Percentiles rank a stretch among this genome's conserved stretches.
phyloP scores from a whole-genome alignment of 2,888 invertebrate species.

The Drosophila barbarae region DNA sequence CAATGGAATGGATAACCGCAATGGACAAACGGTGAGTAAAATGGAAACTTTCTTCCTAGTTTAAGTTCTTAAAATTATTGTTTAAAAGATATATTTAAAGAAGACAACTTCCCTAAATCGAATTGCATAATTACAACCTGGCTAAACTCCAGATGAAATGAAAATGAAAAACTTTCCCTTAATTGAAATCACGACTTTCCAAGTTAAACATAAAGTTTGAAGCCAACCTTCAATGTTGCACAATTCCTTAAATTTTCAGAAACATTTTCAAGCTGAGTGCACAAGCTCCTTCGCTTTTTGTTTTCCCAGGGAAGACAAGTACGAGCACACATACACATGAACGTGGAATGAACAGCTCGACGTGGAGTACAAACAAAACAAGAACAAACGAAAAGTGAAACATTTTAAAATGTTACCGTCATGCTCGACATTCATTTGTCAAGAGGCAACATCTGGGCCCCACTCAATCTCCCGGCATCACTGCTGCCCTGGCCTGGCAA shows the following conservation, averaged over 20 bases:
- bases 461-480: constrained; percentile 27
- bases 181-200: constrained; percentile 17
- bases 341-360: constrained; percentile 27
- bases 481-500: neutral
- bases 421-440: constrained; percentile 69
- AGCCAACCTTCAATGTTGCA: constrained; percentile 6
- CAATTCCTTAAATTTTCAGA: constrained; percentile 21
- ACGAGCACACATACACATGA: constrained; percentile 4
- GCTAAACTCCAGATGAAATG: neutral
- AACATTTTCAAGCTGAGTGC: constrained; percentile 28
- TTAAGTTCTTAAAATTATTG: neutral
- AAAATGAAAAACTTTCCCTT: constrained; percentile 6
- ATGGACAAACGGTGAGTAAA: constrained; percentile 81
- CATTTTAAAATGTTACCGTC: constrained; percentile 59
- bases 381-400: constrained; percentile 22
- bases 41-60: neutral
- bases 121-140: constrained; percentile 4
- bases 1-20: constrained; percentile 82
- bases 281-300: constrained; percentile 17
- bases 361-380: constrained; percentile 29
- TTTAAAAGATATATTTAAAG: neutral
- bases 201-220: constrained; percentile 16
- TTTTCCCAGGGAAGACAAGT: constrained; percentile 28
- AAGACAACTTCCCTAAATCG: neutral
- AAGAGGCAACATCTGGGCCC: constrained; percentile 62